phyloP scores from a whole-genome alignment of 2,888 invertebrate species.

The Dyspetes luteomarginatus region DNA sequence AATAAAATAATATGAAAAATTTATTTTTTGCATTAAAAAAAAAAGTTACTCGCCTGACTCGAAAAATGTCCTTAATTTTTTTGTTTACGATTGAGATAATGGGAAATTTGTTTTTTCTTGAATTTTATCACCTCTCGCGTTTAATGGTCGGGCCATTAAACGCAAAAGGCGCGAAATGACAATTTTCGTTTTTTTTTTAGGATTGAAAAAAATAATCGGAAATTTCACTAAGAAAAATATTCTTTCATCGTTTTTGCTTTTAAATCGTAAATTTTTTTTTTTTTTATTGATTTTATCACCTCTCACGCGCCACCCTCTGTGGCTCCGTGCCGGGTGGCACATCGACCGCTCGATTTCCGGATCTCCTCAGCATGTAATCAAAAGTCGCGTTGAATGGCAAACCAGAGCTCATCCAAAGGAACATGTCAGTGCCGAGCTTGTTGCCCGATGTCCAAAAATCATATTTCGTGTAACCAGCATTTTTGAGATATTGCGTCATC shows the following conservation, averaged over 20 bases:
- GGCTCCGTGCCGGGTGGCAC: slow-evolving; percentile 90
- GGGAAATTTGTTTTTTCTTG: too few species aligned
- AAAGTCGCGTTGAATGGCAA: slow-evolving; percentile 95
- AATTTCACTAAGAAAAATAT: slow-evolving; percentile 46
- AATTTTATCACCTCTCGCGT: too few species aligned
- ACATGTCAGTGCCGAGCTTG: slow-evolving; percentile 93
- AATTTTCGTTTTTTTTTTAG: slow-evolving; percentile 2
- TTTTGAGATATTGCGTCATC: slow-evolving; percentile 92
- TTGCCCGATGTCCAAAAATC: slow-evolving; percentile 96
- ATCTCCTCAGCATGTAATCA: slow-evolving; percentile 89
- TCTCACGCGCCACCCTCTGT: slow-evolving; percentile 91
- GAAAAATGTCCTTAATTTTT: too few species aligned
- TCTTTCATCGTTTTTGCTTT: neutral
- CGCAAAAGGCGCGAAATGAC: too few species aligned
- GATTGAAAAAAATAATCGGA: too few species aligned
- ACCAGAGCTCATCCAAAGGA: slow-evolving; percentile 95
- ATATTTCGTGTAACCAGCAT: slow-evolving; percentile 92
- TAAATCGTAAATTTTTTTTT: too few species aligned
- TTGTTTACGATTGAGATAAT: too few species aligned
- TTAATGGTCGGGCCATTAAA: too few species aligned
- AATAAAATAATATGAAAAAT: too few species aligned
- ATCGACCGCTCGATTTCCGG: slow-evolving; percentile 85
- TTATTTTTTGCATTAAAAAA: too few species aligned
- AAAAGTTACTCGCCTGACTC: too few species aligned
- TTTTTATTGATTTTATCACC: slow-evolving; percentile 82